phyloP scores from a whole-genome alignment of 2,888 invertebrate species.

The Vannuccia rotundouncinata region DNA sequence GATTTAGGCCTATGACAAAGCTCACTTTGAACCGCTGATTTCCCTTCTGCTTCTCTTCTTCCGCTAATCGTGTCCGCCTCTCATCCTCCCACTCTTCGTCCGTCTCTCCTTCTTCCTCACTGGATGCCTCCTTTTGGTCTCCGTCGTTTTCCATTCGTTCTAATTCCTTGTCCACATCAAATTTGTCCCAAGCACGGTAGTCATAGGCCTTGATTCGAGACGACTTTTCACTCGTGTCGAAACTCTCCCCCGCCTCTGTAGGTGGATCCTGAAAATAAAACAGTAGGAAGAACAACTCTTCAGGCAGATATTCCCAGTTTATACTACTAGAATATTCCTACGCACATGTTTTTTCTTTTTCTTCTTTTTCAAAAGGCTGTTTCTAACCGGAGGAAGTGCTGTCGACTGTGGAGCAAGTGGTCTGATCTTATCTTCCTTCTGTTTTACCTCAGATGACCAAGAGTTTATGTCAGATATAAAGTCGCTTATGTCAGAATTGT shows the following conservation, averaged over 20 bases:
- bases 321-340: no score
- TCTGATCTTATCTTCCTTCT: not conserved
- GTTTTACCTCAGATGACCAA: not conserved
- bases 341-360: conserved; percentile 48
- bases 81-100: conserved; percentile 53
- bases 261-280: no score
- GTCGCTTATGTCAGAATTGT: not conserved
- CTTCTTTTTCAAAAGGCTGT: conserved; percentile 50
- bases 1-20: no score
- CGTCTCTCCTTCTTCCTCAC: conserved; percentile 47
- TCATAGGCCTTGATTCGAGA: conserved; percentile 63
- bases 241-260: conserved; percentile 49
- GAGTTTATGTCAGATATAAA: conserved; percentile 28
- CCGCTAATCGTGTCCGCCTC: conserved; percentile 39
- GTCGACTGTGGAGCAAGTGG: conserved; percentile 34
- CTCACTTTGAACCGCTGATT: no score
- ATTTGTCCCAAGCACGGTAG: conserved; percentile 71
- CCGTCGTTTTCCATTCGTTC: not conserved
- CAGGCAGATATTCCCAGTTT: conserved; percentile 65
- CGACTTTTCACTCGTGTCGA: no score
- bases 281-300: no score
- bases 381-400: conserved; percentile 51
- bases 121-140: no score
- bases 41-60: conserved; percentile 56
- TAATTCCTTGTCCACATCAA: conserved; percentile 61